Evolutionary conservation across 2,113 vertebrate genomes (phyloP).

Genomic region (Hyperoodon ampullatus): DNA sequence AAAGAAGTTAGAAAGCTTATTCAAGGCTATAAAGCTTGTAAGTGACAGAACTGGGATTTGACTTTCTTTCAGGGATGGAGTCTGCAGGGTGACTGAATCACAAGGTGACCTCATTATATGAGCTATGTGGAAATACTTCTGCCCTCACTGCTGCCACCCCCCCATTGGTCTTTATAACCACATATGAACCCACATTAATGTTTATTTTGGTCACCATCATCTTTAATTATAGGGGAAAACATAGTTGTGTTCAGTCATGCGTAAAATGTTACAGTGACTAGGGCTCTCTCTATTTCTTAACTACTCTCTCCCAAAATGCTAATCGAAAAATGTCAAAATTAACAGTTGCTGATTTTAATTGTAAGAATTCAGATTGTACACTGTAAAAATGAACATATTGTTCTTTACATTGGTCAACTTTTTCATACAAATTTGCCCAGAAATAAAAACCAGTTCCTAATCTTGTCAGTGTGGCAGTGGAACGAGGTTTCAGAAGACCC

Average conservation of each 20-base stretch:
- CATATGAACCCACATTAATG: conserved; percentile 31
- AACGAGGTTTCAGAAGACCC: background rate
- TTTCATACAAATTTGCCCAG: background rate
- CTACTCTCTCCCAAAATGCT: conserved; percentile 13
- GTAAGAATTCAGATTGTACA: background rate
- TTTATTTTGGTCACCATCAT: conserved; percentile 13
- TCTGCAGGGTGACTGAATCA: background rate
- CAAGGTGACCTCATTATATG: background rate
- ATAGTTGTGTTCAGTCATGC: background rate
- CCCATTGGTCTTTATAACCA: background rate
- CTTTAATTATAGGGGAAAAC: conserved; percentile 5
- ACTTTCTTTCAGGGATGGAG: background rate
- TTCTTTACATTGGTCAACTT: conserved; percentile 13
- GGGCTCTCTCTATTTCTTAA: background rate
- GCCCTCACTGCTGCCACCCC: background rate
- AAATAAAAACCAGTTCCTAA: background rate
- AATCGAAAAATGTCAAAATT: conserved; percentile 21
- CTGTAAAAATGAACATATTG: background rate
- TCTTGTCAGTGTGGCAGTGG: background rate
- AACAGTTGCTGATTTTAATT: conserved; percentile 46
- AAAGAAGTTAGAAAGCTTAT: background rate
- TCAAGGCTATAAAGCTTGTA: background rate
- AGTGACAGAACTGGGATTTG: background rate
- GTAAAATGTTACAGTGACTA: background rate
- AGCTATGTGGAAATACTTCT: background rate